Evolutionary conservation across 2,888 invertebrate species (phyloP).

Genomic region (Lasioglossum malachurum): DNA sequence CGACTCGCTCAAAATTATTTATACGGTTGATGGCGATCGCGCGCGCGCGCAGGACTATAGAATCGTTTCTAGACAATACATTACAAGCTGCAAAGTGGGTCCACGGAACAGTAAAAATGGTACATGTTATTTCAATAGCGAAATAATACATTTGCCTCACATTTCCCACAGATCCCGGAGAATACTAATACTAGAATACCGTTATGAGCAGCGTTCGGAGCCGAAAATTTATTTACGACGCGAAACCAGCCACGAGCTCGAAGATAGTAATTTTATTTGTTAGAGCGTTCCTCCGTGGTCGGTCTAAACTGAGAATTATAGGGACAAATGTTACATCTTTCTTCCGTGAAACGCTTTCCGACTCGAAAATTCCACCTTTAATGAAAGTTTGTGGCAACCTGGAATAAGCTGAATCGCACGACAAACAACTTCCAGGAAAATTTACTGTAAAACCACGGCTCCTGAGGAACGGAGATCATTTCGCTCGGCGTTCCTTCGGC

Average conservation of each 20-base stretch:
- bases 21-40: neutral
- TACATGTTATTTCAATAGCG: neutral
- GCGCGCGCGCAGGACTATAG: neutral
- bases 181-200: too few relatives aligned
- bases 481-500: neutral
- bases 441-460: constrained; percentile 1
- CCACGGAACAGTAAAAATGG: neutral
- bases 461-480: neutral
- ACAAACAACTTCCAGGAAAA: constrained; percentile 13
- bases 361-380: constrained; percentile 20
- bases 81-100: neutral
- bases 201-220: neutral
- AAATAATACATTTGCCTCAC: neutral
- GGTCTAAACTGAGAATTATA: neutral
- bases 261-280: constrained; percentile 13
- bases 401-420: neutral
- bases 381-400: constrained; percentile 23
- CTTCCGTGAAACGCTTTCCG: constrained; percentile 7
- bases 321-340: constrained; percentile 4
- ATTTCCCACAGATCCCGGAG: neutral
- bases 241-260: neutral
- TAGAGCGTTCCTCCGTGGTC: neutral
- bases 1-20: constrained; percentile 16
- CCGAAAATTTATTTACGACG: neutral
- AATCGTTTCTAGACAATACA: neutral